Evolutionary conservation across 2,113 vertebrate genomes (phyloP).

Genomic region (Chrysochloris asiatica): DNA sequence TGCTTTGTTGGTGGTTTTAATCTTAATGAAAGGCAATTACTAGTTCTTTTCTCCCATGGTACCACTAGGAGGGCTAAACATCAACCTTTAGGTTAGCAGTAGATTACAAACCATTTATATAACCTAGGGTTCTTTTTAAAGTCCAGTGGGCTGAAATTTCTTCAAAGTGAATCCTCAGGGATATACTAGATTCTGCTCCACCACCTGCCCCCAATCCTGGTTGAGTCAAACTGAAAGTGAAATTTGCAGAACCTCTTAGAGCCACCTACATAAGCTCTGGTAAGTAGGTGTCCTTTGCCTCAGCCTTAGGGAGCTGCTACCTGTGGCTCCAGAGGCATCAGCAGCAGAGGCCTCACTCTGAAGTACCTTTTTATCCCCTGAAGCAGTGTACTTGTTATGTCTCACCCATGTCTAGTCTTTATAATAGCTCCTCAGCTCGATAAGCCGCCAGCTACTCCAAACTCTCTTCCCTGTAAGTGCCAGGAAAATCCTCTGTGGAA

Average conservation of each 20-base stretch:
- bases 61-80: not conserved
- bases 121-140: not conserved
- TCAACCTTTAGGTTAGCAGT: not conserved
- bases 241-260: not conserved
- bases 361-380: slow-evolving; percentile 39
- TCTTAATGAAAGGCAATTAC: not conserved
- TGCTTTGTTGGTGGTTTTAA: not conserved
- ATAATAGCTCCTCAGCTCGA: not conserved
- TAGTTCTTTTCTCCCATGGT: not conserved
- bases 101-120: not conserved
- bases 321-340: too few relatives aligned
- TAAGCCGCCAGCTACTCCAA: slow-evolving; percentile 6
- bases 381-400: not conserved
- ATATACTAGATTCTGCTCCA: not conserved
- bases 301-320: not conserved
- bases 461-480: slow-evolving; percentile 35
- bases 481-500: slow-evolving; percentile 48
- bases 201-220: accelerated
- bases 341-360: not conserved
- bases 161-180: not conserved
- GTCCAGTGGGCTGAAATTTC: not conserved
- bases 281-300: not conserved
- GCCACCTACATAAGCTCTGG: not conserved
- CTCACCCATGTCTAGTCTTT: not conserved
- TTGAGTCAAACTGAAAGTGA: not conserved